phyloP scores from a whole-genome alignment of 2,113 vertebrate genomes.

The Melanerpes aurifrons region DNA sequence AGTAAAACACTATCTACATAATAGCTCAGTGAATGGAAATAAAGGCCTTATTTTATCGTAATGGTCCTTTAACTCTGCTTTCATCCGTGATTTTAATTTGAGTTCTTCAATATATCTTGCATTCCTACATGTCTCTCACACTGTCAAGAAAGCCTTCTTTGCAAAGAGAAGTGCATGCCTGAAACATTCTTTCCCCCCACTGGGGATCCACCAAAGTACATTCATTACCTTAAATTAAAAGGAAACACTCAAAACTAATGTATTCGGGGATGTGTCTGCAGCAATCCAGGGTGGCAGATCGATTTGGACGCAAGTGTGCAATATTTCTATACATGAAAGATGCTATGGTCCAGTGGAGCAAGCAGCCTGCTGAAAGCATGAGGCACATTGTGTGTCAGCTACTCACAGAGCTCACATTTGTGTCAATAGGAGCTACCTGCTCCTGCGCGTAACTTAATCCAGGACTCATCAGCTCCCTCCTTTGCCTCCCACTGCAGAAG shows the following conservation, averaged over 20 bases:
- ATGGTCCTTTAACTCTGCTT: background rate
- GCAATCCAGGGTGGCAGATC: background rate
- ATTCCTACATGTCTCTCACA: background rate
- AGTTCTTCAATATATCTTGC: background rate
- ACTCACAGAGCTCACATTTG: rapidly evolving
- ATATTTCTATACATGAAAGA: background rate
- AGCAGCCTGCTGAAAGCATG: background rate
- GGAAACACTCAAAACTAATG: background rate
- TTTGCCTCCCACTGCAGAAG: background rate
- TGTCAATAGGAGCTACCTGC: background rate
- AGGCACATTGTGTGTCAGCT: background rate
- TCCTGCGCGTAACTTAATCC: rapidly evolving
- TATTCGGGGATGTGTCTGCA: background rate
- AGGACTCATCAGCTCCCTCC: background rate
- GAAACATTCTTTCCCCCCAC: background rate
- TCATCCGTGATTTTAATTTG: conserved; percentile 23
- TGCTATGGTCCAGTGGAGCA: background rate
- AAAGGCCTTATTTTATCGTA: background rate
- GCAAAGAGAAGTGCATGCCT: background rate
- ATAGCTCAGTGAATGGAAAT: background rate
- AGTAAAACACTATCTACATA: background rate
- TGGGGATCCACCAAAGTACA: conserved; percentile 5
- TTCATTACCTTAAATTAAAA: conserved; percentile 26
- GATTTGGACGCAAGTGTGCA: background rate
- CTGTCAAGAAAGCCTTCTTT: background rate